A percentile compares a stretch with the other conserved stretches of the same genome.
Conservation (phyloP, 2,113 vertebrate species). For the Dolichotis patagonum region DNA sequence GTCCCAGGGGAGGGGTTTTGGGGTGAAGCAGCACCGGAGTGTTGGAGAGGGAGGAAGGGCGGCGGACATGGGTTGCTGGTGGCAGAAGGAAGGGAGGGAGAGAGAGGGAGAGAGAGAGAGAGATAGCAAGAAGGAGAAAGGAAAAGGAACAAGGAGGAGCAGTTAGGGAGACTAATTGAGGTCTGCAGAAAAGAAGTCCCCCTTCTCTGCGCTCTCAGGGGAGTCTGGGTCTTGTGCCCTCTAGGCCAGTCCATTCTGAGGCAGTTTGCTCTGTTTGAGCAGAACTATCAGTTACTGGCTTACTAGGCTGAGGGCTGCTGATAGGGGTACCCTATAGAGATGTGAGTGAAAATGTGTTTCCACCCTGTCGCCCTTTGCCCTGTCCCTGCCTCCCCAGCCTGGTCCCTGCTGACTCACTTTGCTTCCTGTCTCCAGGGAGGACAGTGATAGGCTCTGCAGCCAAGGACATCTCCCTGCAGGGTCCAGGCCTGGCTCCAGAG, state of each 20-base stretch:
- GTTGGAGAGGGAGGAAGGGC: background rate
- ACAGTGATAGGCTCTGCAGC: slow-evolving; percentile 91
- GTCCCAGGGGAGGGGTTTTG: slow-evolving; percentile 31
- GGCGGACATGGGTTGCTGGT: background rate
- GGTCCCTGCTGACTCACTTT: background rate
- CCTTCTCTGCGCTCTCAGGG: background rate
- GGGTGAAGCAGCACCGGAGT: background rate
- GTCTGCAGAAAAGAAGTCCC: background rate
- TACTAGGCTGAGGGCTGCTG: background rate
- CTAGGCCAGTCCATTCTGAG: background rate
- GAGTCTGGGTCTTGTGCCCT: background rate
- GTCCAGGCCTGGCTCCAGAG: slow-evolving; percentile 88
- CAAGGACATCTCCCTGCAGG: slow-evolving; percentile 93
- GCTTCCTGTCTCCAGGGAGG: slow-evolving; percentile 86
- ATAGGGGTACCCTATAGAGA: background rate
- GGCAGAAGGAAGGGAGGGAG: background rate
- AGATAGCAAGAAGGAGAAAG: background rate
- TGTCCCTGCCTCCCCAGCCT: background rate
- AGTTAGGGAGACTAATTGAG: background rate
- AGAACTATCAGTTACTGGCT: background rate
- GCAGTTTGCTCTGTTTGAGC: background rate
- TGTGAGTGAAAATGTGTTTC: background rate
- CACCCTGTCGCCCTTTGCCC: background rate
- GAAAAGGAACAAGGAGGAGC: background rate
- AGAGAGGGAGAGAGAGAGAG: background rate